Conservation (phyloP, 1,140 invertebrate genomes). For the Orussus abietinus region DNA sequence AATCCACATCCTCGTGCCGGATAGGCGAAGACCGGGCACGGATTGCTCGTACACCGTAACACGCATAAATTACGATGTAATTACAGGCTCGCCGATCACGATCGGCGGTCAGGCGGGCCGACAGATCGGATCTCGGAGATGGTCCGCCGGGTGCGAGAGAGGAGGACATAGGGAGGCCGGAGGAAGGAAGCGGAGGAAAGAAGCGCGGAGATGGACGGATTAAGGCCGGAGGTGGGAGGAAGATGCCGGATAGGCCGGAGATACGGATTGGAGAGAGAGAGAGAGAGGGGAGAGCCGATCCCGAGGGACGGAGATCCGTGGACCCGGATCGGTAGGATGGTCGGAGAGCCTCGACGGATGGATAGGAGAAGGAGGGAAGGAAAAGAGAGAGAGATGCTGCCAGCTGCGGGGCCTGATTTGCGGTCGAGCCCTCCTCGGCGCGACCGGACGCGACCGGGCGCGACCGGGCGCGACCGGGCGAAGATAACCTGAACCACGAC, state of each 20-base stretch:
- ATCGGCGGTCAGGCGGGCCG: slow-evolving; percentile 33
- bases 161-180: slow-evolving; percentile 12
- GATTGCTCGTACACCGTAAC: slow-evolving; percentile 37
- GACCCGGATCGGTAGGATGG: slow-evolving; percentile 15
- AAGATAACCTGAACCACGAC: slow-evolving; percentile 19
- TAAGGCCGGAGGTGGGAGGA: slow-evolving; percentile 8
- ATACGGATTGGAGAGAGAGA: slow-evolving; percentile 3
- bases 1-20: slow-evolving; percentile 28
- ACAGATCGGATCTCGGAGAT: slow-evolving; percentile 37
- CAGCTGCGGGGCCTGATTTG: too few relatives aligned
- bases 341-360: slow-evolving; percentile 20
- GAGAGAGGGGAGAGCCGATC: slow-evolving; percentile 4
- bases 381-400: background rate
- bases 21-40: slow-evolving; percentile 12
- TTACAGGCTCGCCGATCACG: slow-evolving; percentile 46
- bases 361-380: background rate
- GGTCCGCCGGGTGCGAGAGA: slow-evolving; percentile 1
- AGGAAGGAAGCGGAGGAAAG: slow-evolving; percentile 8
- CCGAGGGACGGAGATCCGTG: slow-evolving; percentile 15
- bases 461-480: too few relatives aligned
- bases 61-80: slow-evolving; percentile 52
- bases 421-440: too few relatives aligned
- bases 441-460: too few relatives aligned
- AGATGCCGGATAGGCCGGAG: slow-evolving; percentile 5
- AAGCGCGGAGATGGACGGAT: slow-evolving; percentile 10